These are phyloP conservation scores for Solenopsis invicta DNA, from an alignment of 1,140 invertebrate genomes.

Conservation along the genomic window DNA sequence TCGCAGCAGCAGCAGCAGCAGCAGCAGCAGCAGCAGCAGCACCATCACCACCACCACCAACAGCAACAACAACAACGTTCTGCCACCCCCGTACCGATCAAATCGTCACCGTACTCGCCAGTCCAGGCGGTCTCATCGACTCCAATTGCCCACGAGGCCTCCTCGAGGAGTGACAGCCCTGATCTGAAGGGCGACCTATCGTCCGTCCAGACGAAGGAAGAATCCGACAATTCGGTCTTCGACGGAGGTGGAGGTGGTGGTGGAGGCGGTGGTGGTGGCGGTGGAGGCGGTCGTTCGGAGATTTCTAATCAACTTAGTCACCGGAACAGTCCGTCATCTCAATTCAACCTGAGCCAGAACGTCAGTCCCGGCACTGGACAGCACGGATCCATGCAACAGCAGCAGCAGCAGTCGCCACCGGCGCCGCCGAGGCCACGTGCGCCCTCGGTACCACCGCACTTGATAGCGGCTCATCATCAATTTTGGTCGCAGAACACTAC, in stretches of 20 bases:
- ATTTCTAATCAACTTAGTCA: conserved; percentile 80
- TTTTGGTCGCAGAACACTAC: conserved; percentile 85
- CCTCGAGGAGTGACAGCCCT: conserved; percentile 82
- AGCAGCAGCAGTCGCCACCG: conserved; percentile 82
- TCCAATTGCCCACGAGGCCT: conserved; percentile 82
- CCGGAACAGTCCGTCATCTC: conserved; percentile 85
- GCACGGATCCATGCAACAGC: conserved; percentile 77
- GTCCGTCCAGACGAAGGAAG: conserved; percentile 85
- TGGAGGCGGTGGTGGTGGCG: conserved; percentile 77
- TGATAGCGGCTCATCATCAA: conserved; percentile 86
- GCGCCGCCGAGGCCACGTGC: conserved; percentile 83
- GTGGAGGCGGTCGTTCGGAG: conserved; percentile 76
- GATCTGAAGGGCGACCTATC: conserved; percentile 80
- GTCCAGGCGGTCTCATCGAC: conserved; percentile 82
- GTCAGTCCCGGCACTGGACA: conserved; percentile 79
- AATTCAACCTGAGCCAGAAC: conserved; percentile 81
- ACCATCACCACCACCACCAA: no score
- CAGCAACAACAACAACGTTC: conserved; percentile 77
- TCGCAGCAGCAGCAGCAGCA: conserved; percentile 80
- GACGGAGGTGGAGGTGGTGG: conserved; percentile 85
- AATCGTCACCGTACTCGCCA: conserved; percentile 84
- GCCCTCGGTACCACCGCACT: conserved; percentile 85
- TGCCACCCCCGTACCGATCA: conserved; percentile 79
- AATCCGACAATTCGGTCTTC: conserved; percentile 87
- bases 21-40: conserved; percentile 78